phyloP scores from a whole-genome alignment of 2,113 vertebrate genomes.

The Callipepla squamata region DNA sequence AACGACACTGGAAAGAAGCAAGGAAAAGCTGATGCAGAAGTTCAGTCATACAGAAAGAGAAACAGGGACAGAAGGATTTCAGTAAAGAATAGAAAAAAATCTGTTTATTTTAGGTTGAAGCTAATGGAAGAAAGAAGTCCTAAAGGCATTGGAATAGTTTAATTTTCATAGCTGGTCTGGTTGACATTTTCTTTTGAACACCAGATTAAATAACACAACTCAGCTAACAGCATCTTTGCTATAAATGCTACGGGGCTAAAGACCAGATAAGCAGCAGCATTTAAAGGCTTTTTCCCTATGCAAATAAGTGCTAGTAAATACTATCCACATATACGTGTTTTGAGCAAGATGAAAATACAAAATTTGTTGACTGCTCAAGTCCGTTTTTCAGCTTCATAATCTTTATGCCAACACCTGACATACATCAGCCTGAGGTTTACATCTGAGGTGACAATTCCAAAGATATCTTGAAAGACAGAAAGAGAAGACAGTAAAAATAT shows the following conservation, averaged over 20 bases:
- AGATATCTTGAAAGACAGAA: background rate
- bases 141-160: conserved; percentile 52
- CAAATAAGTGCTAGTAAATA: conserved; percentile 41
- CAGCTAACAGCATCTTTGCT: conserved; percentile 49
- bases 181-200: conserved; percentile 66
- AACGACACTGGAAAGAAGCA: background rate
- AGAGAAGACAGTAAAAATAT: background rate
- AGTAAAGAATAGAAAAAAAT: conserved; percentile 21
- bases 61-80: background rate
- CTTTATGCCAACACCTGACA: background rate
- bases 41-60: background rate
- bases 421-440: background rate
- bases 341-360: background rate
- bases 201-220: conserved; percentile 55
- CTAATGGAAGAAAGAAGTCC: conserved; percentile 46
- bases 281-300: conserved; percentile 40
- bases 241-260: conserved; percentile 44
- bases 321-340: conserved; percentile 10
- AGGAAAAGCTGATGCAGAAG: background rate
- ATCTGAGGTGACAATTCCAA: background rate
- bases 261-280: conserved; percentile 57
- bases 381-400: background rate
- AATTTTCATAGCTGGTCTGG: conserved; percentile 59
- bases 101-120: conserved; percentile 36
- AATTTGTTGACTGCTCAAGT: background rate